phyloP scores from a whole-genome alignment of 2,888 invertebrate species.

The Dynastes tityus region DNA sequence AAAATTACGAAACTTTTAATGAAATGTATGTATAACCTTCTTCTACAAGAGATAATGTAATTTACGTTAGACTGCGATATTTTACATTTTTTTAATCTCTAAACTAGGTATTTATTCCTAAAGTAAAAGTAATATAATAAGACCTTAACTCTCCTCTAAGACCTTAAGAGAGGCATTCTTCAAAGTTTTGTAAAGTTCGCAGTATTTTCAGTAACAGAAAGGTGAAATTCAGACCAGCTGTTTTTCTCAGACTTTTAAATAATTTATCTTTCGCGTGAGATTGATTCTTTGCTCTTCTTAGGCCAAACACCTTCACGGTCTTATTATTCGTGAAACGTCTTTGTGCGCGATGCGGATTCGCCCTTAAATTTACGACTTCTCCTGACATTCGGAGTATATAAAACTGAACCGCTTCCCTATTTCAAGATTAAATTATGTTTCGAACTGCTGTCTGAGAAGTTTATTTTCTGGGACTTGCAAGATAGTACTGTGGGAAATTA shows the following conservation, averaged over 20 bases:
- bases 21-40: no score
- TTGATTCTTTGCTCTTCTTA: background rate
- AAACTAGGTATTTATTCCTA: no score
- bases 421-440: constrained; percentile 4
- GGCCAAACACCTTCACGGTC: background rate
- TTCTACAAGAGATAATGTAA: no score
- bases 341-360: constrained; percentile 11
- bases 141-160: background rate
- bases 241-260: constrained; percentile 29
- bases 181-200: background rate
- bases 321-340: constrained; percentile 13
- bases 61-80: no score
- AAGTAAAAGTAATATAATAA: background rate
- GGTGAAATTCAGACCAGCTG: constrained; percentile 4
- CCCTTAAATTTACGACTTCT: constrained; percentile 22
- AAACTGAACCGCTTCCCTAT: background rate
- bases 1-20: no score
- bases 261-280: constrained; percentile 22
- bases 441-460: constrained; percentile 5
- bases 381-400: constrained; percentile 5
- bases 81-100: no score
- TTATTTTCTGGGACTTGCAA: background rate
- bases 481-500: background rate
- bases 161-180: background rate
- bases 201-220: background rate